Evolutionary conservation across 2,888 invertebrate genomes (phyloP).

Genomic region (Parnassius mnemosyne): DNA sequence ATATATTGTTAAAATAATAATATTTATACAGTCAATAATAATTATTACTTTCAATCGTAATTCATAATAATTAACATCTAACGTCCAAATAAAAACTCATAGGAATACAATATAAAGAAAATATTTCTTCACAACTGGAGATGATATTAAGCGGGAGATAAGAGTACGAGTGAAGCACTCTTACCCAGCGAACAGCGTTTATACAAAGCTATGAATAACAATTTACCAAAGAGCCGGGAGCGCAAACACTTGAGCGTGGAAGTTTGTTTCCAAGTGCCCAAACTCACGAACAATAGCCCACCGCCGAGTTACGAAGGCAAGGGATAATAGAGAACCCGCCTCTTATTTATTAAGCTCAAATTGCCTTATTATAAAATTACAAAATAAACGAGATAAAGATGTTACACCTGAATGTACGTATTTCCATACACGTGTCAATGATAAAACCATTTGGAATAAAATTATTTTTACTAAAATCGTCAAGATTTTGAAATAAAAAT

Average conservation of each 20-base stretch:
- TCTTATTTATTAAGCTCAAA: slow-evolving; percentile 31
- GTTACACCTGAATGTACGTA: too few species aligned
- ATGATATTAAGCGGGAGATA: slow-evolving; percentile 69
- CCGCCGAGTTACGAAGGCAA: slow-evolving; percentile 58
- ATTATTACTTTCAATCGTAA: too few species aligned
- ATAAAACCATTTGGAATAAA: too few species aligned
- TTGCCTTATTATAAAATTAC: slow-evolving; percentile 5
- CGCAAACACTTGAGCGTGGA: slow-evolving; percentile 73
- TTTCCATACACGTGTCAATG: too few species aligned
- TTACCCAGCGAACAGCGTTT: slow-evolving; percentile 65
- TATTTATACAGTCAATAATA: too few species aligned
- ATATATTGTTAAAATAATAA: too few species aligned
- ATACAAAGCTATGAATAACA: slow-evolving; percentile 79
- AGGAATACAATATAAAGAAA: slow-evolving; percentile 38
- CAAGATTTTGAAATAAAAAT: too few species aligned
- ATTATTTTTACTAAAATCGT: too few species aligned
- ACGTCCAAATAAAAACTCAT: too few species aligned
- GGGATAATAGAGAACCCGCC: slow-evolving; percentile 38
- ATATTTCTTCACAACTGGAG: slow-evolving; percentile 59
- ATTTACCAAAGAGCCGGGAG: slow-evolving; percentile 75
- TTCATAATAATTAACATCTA: too few species aligned
- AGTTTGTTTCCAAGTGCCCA: slow-evolving; percentile 76
- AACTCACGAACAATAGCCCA: slow-evolving; percentile 72
- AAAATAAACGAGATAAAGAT: too few species aligned
- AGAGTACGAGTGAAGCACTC: slow-evolving; percentile 72